Conservation (phyloP, 2,797 vertebrate species). For the Peromyscus nudipes region DNA sequence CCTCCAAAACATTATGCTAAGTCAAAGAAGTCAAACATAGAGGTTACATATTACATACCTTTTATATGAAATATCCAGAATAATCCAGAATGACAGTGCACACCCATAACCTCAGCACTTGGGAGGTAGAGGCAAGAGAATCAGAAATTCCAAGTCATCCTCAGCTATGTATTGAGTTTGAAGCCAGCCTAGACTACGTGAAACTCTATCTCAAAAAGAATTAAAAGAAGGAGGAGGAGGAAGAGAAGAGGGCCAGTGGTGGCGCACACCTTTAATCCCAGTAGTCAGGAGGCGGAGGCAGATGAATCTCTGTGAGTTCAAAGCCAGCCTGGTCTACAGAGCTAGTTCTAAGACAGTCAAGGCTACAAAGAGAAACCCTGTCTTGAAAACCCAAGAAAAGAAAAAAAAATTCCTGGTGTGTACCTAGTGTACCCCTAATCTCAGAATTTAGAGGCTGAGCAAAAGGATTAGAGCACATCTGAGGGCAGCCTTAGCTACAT, state of each 20-base stretch:
- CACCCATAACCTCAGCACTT: background rate
- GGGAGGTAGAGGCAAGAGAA: background rate
- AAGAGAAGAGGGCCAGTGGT: background rate
- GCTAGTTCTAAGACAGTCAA: background rate
- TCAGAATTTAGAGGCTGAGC: background rate
- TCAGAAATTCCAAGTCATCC: background rate
- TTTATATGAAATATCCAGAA: conserved; percentile 47
- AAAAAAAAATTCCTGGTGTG: background rate
- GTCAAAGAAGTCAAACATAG: background rate
- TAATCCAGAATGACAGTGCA: background rate
- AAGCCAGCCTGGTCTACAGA: background rate
- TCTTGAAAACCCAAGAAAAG: background rate
- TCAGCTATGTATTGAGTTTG: background rate
- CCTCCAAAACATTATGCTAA: conserved; percentile 8
- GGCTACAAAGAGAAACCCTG: background rate
- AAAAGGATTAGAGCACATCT: background rate
- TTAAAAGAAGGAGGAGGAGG: background rate
- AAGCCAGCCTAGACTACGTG: no score
- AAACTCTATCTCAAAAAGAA: background rate
- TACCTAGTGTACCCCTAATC: background rate
- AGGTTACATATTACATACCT: background rate
- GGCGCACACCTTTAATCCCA: background rate
- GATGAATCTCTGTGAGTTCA: background rate
- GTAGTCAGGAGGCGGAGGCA: background rate
- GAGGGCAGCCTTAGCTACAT: background rate